A percentile compares a stretch with the other conserved stretches of the same genome.
Conservation (phyloP, 2,797 vertebrate genomes). For the Phoebastria nigripes region DNA sequence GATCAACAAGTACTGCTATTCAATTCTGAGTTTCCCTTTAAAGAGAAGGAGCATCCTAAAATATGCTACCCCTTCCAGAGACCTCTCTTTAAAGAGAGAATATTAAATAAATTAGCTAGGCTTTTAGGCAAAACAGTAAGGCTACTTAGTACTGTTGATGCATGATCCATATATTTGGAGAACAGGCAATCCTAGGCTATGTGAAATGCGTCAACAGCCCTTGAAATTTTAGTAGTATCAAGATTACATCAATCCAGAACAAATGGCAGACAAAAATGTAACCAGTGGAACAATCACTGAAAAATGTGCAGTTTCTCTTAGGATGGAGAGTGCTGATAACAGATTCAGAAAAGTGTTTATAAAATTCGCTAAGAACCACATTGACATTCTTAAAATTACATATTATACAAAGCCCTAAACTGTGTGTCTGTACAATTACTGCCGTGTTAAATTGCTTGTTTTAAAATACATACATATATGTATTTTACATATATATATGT, state of each 20-base stretch:
- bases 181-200: slow-evolving; percentile 59
- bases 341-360: slow-evolving; percentile 53
- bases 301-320: slow-evolving; percentile 51
- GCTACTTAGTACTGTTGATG: slow-evolving; percentile 61
- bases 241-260: slow-evolving; percentile 51
- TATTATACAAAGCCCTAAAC: slow-evolving; percentile 54
- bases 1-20: slow-evolving; percentile 57
- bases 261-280: slow-evolving; percentile 40
- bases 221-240: slow-evolving; percentile 49
- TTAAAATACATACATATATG: background rate
- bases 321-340: slow-evolving; percentile 46
- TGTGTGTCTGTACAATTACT: background rate
- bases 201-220: slow-evolving; percentile 55
- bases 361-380: slow-evolving; percentile 49
- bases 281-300: slow-evolving; percentile 50
- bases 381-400: slow-evolving; percentile 45
- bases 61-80: slow-evolving; percentile 15
- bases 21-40: slow-evolving; percentile 34
- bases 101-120: slow-evolving; percentile 56
- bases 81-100: slow-evolving; percentile 61
- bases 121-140: slow-evolving; percentile 64
- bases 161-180: slow-evolving; percentile 51
- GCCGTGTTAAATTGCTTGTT: background rate
- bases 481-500: background rate
- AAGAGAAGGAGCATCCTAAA: slow-evolving; percentile 49